These are phyloP conservation scores for Teleiodes luculella DNA, from an alignment of 2,888 invertebrate species.

Conservation along the genomic window DNA sequence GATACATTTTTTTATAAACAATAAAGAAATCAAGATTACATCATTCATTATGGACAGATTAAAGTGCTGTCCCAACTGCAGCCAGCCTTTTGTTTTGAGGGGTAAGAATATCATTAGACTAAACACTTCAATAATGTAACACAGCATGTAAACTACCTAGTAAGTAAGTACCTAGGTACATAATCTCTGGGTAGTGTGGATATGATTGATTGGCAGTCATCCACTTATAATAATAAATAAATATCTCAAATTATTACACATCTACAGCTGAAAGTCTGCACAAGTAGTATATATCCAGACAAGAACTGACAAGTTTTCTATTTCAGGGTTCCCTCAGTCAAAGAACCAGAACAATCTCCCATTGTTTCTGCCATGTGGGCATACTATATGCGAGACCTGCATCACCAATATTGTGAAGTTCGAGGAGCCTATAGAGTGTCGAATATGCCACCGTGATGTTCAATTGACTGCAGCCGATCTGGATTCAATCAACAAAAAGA, in stretches of 20 bases:
- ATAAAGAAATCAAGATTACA: too few relatives aligned
- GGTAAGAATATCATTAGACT: slow-evolving; percentile 43
- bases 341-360: slow-evolving; percentile 62
- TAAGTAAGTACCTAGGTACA: neutral
- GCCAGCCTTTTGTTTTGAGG: slow-evolving; percentile 55
- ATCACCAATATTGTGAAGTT: slow-evolving; percentile 56
- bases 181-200: neutral
- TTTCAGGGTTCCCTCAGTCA: slow-evolving; percentile 26
- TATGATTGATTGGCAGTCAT: too few relatives aligned
- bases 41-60: slow-evolving; percentile 26
- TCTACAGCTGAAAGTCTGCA: too few relatives aligned
- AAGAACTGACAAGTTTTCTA: neutral
- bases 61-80: slow-evolving; percentile 62
- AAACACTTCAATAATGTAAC: too few relatives aligned
- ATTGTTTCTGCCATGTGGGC: slow-evolving; percentile 82
- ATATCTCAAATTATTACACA: too few relatives aligned
- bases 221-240: too few relatives aligned
- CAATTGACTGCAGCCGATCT: slow-evolving; percentile 36
- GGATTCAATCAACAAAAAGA: slow-evolving; percentile 36
- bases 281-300: neutral
- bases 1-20: too few relatives aligned
- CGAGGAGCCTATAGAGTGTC: slow-evolving; percentile 67
- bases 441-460: slow-evolving; percentile 61
- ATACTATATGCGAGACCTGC: slow-evolving; percentile 83
- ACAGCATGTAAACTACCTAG: neutral